Base-by-base conservation (phyloP, 2,113 vertebrate species). In the Hylia prasina region DNA sequence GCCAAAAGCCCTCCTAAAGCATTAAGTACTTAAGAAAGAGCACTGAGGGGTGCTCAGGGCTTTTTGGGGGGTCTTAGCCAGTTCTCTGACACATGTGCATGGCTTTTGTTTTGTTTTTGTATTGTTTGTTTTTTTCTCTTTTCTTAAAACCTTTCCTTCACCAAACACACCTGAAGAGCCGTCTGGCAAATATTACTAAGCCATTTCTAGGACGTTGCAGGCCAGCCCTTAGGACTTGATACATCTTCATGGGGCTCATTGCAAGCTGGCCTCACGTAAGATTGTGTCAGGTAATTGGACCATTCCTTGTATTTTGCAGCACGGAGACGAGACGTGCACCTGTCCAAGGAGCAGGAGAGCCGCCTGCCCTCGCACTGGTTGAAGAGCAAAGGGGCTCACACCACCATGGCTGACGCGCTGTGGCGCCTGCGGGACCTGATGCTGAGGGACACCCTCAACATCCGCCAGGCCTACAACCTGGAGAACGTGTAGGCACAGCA, bases 351-450 rank as follows among this genome's bases (percentile, higher is more conserved):
- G 92, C 99, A 99, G 68, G 99, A 99, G 95, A 99, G 99, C 96
- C 98, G 99, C 31, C 98, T 99, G 35, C 99, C 99, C 24, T 98
- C 99, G 21, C 99, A 99, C 93, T 99, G 99, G 99, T 93, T 99
- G 95, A 99, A 99, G 95, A 99, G 99, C 93, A 99, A 99, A 96
- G 99, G 99, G 12, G 99, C 99, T 72, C 99, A 99, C 93, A 99
- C 98, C 89, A 99, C 99, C 18, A 99, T 99, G 99, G 99, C 99
- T 2, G 99, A 99, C 64, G 99, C 99, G 6, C 94, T 99, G 45
- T 99, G 99, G 99, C 98, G 99, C 48, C 98, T 99, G 81, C 98
- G 99, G 83, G 99, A 99, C 97, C 97, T 99, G 92, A 99, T 99
- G 99, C 98, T 99, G 68, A 98, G 99, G 61, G 99, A 99, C 97